Base-by-base conservation (phyloP, 2,888 invertebrate genomes). In the Parasteatoda lunata region DNA sequence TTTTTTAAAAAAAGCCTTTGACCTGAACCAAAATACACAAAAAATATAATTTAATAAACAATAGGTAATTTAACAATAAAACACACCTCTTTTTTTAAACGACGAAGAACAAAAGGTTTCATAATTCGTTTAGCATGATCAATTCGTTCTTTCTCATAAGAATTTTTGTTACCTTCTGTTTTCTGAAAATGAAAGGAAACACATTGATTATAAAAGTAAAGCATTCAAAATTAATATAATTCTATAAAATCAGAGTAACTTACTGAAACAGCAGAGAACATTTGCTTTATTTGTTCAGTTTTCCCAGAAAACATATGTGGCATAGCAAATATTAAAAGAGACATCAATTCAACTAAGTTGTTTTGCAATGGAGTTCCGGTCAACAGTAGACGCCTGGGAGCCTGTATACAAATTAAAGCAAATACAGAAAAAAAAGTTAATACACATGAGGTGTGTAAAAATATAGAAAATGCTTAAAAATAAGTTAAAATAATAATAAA, bases 321-420 rank as follows among this genome's bases (percentile, higher is more conserved):
- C 97, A 98, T 98, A 49, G 98, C 97, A 92, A 99, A 99, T 90
- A 97, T 96, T 45, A 99, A 93, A 64, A 99, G 93, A 0, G 98
- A 98, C 96, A 99, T 98, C 89, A 99, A 93, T 92, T 99, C 98
- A 70, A 98, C 92, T 59, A 99, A 93, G 92, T 98, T 98, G 93
- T 99, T 99, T 92, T 99, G 98, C 4, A 99, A 93, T 0, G 98
- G 98, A 0, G 98, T 99, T 3, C 98, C 99, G 0, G 98, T 99
- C 47, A 99, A 92, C 11, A 99, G 93, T 59, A 98, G 94, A 54
- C 98, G 94, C 92, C 96, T 95, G 90, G 95, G 94, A 0, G 97
- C 96, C 95, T 96, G 92, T 15, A 90, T 30, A 30, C 30, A 30
- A 30, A 30, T 30, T 1, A 30, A 30, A 30, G 2, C 30, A 30